phyloP scores from a whole-genome alignment of 2,888 invertebrate genomes.

The Cosmia trapezina region DNA sequence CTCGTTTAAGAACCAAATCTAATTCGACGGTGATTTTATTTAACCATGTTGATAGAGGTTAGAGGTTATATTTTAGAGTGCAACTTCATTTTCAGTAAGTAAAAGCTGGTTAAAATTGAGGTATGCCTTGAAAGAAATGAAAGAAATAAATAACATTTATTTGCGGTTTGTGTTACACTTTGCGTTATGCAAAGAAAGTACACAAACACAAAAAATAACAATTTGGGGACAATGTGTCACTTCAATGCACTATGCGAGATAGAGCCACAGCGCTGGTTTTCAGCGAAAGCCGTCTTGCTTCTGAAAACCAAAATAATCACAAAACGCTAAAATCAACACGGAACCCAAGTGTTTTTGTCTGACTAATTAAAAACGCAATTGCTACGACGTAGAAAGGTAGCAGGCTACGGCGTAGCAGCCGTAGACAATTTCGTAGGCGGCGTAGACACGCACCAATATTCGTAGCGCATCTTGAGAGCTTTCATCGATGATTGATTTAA shows the following conservation, averaged over 20 bases:
- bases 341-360: neutral
- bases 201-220: too few species aligned
- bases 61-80: constrained; percentile 17
- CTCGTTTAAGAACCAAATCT: constrained; percentile 65
- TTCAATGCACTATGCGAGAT: too few species aligned
- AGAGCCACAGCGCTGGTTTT: too few species aligned
- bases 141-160: too few species aligned
- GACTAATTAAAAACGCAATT: neutral
- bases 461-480: neutral
- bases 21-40: constrained; percentile 51
- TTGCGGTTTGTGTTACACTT: too few species aligned
- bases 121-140: too few species aligned
- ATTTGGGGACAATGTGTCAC: too few species aligned
- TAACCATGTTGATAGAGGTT: neutral
- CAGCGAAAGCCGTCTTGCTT: too few species aligned
- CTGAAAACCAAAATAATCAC: too few species aligned
- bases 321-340: neutral
- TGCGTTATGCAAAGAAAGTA: too few species aligned
- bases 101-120: neutral
- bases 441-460: neutral
- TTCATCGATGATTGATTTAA: neutral
- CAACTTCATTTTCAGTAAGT: neutral
- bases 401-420: constrained; percentile 36
- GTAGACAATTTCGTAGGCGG: constrained; percentile 12
- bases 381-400: constrained; percentile 6